Base-by-base conservation (phyloP, 2,888 invertebrate genomes). In the Hymenopus coronatus region DNA sequence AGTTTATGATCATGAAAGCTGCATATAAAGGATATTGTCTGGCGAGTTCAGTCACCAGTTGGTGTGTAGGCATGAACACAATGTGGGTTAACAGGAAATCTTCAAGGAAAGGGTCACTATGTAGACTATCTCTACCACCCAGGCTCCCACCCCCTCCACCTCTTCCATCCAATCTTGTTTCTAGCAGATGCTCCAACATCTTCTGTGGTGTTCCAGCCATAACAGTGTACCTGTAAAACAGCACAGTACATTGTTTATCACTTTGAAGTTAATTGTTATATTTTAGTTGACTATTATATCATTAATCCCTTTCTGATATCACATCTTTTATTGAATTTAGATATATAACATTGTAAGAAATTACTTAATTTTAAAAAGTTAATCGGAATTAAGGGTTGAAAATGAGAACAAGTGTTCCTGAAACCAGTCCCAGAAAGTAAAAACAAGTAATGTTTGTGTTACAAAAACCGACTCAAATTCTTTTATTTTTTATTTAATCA, bases 161-260 rank as follows among this genome's bases (percentile, higher is more conserved):
- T 20, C 93, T 92, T 90, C 95, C 95, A 91, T 96, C 96, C 91
- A 97, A 94, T 89, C 97, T 94, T 25, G 97, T 97, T 93, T 97
- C 97, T 91, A 98, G 93, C 85, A 98, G 94, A 93, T 98, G 97
- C 93, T 98, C 97, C 91, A 98, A 93, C 96, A 97, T 97, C 93
- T 98, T 97, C 92, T 96, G 96, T 84, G 97, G 96, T 89, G 97
- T 97, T 88, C 97, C 97, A 90, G 97, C 97, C 96, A 97, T 97
- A 91, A 97, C 97, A 91, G 97, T 97, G 93, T 97, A 97, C 93
- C 96, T 96, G 92, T 86, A 92, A 91, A 88, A 89, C 7, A 46
- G 54, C 9, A 30, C 14, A 84, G 46, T 9, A 30, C 0, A 46
- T 6, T 46, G 8, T 46, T 46, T 14, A 46, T 46, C 14, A 4